Percentiles rank a stretch among this genome's conserved stretches.
Conservation (phyloP, 2,888 invertebrate genomes). For the Lymantria monacha region DNA sequence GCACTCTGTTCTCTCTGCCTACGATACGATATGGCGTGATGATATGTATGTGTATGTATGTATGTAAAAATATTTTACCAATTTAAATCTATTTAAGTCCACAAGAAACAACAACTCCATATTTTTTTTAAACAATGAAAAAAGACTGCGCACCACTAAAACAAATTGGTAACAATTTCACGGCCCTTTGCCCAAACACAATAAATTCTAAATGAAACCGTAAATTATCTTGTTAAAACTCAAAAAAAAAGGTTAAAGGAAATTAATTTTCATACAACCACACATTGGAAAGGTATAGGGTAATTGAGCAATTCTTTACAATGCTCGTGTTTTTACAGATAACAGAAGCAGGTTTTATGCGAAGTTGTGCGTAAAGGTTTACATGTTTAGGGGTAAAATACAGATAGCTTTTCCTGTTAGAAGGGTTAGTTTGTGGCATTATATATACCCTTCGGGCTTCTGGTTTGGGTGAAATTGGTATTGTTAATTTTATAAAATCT, state of each 20-base stretch:
- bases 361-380: slow-evolving; percentile 5
- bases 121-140: neutral
- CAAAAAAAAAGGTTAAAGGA: slow-evolving; percentile 47
- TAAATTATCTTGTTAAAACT: slow-evolving; percentile 60
- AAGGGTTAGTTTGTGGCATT: neutral
- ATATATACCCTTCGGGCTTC: no score
- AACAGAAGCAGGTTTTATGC: slow-evolving; percentile 13
- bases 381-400: slow-evolving; percentile 1
- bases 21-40: no score
- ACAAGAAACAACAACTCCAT: slow-evolving; percentile 3
- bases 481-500: no score
- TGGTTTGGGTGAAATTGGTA: no score
- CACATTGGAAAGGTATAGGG: slow-evolving; percentile 45
- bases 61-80: no score
- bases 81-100: neutral
- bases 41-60: no score
- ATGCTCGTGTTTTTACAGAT: slow-evolving; percentile 25
- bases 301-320: slow-evolving; percentile 57
- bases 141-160: slow-evolving; percentile 12
- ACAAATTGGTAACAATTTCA: slow-evolving; percentile 39
- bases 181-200: slow-evolving; percentile 39
- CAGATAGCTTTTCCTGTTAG: neutral
- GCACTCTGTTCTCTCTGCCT: no score
- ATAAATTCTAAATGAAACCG: slow-evolving; percentile 58
- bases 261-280: slow-evolving; percentile 55